These are phyloP conservation scores for Pogonus chalceus DNA, from an alignment of 1,140 invertebrate genomes.

Conservation along the genomic window DNA sequence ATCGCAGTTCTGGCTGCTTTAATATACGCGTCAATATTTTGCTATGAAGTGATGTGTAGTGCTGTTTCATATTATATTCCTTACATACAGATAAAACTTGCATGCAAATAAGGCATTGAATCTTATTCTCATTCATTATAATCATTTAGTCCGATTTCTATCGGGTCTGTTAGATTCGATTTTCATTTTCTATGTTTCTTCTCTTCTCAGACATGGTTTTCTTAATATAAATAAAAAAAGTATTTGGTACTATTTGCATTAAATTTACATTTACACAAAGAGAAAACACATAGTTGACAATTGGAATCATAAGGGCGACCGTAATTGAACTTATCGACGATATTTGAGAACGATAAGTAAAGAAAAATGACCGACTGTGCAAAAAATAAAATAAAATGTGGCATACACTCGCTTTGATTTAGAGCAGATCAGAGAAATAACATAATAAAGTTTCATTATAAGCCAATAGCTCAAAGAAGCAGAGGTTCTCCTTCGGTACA, in stretches of 20 bases:
- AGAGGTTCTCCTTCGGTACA: no score
- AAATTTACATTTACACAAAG: no score
- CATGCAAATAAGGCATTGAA: slow-evolving; percentile 5
- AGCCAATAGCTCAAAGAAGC: no score
- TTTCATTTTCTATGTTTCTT: slow-evolving; percentile 7
- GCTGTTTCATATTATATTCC: slow-evolving; percentile 5
- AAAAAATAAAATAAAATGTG: neutral
- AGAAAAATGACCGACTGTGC: neutral
- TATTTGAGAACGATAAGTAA: no score
- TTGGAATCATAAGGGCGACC: no score
- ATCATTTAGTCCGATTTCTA: slow-evolving; percentile 1
- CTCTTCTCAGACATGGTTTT: no score
- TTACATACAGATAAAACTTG: slow-evolving; percentile 7
- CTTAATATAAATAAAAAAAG: no score
- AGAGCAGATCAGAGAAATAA: neutral
- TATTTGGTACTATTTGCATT: no score
- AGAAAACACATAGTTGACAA: no score
- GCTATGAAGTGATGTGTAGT: slow-evolving; percentile 4
- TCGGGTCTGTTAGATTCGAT: neutral
- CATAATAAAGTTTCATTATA: no score
- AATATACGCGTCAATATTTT: neutral
- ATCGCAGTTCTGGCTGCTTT: slow-evolving; percentile 1
- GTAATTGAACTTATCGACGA: no score
- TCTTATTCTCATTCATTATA: neutral
- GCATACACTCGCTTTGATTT: neutral